Evolutionary conservation across 2,888 invertebrate genomes (phyloP), one percentile per base, ranked within the genome.

Genomic region (Pristionchus entomophagus): DNA sequence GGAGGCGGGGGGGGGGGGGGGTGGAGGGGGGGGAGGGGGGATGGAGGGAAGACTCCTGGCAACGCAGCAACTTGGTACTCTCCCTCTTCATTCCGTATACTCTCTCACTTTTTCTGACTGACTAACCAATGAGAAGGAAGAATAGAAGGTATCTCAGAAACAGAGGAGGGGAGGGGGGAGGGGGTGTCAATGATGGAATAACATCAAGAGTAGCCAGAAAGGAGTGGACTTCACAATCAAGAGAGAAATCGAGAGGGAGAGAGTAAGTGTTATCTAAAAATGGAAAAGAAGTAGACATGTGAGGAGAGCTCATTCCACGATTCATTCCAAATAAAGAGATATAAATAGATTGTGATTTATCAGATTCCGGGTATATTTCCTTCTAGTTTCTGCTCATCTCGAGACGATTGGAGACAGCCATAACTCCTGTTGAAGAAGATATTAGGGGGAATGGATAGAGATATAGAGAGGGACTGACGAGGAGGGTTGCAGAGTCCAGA

Each of bases 261-360:
- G n/a, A n/a, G n/a, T n/a, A n/a, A n/a, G n/a, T n/a, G n/a, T n/a
- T n/a, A n/a, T n/a, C n/a, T n/a, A n/a, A n/a, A n/a, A n/a, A n/a
- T 10, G 35, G 2, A 65, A 32, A 10, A 35, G 5, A 65, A 35
- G 65, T 35, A n/a, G n/a, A 38, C 17, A 22, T 56, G 56, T 56
- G n/a, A n/a, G n/a, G n/a, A n/a, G n/a, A n/a, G n/a, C n/a, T n/a
- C n/a, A n/a, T n/a, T n/a, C n/a, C n/a, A n/a, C n/a, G n/a, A n/a
- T n/a, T n/a, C n/a, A n/a, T n/a, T n/a, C n/a, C n/a, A n/a, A n/a
- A n/a, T n/a, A 3, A 26, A 59, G 59, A 29, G 26, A 22, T 26
- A 29, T 59, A 69, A 38, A 69, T 38, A 29, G 65, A 69, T 69
- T 69, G 65, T 69, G 65, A 69, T 69, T 69, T 69, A 69, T 69